Conservation (phyloP, 2,113 vertebrate genomes). For the Oophaga pumilio region DNA sequence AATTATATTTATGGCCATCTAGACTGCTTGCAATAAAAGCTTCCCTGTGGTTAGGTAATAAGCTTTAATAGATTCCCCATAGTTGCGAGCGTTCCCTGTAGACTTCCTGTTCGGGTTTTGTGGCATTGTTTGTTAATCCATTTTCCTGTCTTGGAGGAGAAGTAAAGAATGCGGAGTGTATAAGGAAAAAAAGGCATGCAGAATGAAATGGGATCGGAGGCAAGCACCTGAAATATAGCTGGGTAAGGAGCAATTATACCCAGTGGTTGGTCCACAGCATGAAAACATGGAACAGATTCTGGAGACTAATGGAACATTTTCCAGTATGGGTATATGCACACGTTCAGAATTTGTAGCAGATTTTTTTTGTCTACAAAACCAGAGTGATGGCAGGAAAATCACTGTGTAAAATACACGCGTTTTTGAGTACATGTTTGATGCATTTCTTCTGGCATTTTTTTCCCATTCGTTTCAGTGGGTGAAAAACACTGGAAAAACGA, state of each 20-base stretch:
- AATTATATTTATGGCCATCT: constrained; percentile 39
- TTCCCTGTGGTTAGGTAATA: constrained; percentile 41
- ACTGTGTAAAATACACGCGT: too few relatives aligned
- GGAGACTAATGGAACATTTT: neutral
- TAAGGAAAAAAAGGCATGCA: neutral
- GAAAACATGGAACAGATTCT: neutral
- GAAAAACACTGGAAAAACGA: too few relatives aligned
- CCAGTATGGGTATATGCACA: too few relatives aligned
- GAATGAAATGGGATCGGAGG: neutral
- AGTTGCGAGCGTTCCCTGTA: constrained; percentile 13
- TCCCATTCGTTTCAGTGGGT: too few relatives aligned
- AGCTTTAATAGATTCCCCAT: constrained; percentile 43
- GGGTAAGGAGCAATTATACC: neutral
- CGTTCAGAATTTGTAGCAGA: too few relatives aligned
- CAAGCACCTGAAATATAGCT: neutral
- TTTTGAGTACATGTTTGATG: too few relatives aligned
- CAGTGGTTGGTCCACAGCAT: neutral
- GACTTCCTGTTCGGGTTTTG: neutral
- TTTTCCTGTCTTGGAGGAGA: constrained; percentile 12
- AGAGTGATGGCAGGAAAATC: too few relatives aligned
- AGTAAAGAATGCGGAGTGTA: neutral
- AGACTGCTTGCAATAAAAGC: constrained; percentile 12
- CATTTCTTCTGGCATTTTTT: too few relatives aligned
- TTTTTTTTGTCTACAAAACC: too few relatives aligned
- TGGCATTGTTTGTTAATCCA: constrained; percentile 15